Base-by-base conservation (phyloP, 2,888 invertebrate species). In the Rugalucina vietnamica region DNA sequence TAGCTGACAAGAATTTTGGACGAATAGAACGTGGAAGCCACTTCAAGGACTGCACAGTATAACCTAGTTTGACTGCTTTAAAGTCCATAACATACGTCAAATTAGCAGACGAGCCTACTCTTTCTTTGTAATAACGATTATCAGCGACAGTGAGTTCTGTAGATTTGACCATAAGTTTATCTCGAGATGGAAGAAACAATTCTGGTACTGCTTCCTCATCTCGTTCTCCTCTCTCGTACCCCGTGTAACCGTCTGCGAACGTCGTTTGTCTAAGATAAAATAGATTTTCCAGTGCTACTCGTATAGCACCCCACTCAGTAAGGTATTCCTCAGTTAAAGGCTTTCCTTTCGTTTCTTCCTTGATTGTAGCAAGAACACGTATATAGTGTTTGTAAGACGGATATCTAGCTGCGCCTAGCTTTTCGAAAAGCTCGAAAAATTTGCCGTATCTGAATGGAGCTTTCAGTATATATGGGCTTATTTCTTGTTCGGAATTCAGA, bases 401-500 rank as follows among this genome's bases (percentile, higher is more conserved):
- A 21, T 21, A 18, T 34, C 72, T 29, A 14, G 76, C 37, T 43
- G 85, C 77, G 10, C 90, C 90, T 1, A 88, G 36, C 8, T 39
- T 27, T 50, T 72, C 49, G 76, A 88, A 90, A 10, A 90, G 37
- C 0, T 43, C 29, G 50, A 81, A 80, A 60, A 60, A 87, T 27
- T 70, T 69, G 8, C 80, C 81, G 50, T 81, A 88, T 32, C 74
- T 72, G 5, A 74, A 69, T 24, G 90, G 90, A 27, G 82, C 80
- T 57, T 43, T 24, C 54, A 81, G 84, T 1, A 87, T 54, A 50
- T 84, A 90, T 5, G 86, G 88, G 34, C 76, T 82, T 4, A 90
- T 85, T 37, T 82, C 77, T n/a, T 82, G 50, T 1, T 76, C 27
- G 0, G 50, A 32, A 1, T 70, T 32, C 29, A 86, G 39, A 27